These are phyloP conservation scores for Pomatostomus ruficeps DNA, from an alignment of 2,113 vertebrate species.

Conservation along the genomic window DNA sequence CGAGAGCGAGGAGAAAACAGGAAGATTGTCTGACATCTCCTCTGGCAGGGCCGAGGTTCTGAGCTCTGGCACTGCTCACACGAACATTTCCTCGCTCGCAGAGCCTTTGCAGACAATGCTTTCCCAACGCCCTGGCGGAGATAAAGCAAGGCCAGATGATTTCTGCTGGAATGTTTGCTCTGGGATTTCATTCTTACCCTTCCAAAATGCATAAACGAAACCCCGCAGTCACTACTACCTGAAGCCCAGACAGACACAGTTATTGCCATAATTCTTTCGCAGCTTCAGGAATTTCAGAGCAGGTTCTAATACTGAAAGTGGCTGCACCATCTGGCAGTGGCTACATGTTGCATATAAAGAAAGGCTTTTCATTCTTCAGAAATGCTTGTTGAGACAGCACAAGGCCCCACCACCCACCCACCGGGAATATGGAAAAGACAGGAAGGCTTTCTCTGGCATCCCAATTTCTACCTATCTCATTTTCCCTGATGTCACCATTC, in stretches of 20 bases:
- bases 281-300: neutral
- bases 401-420: neutral
- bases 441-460: neutral
- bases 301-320: neutral
- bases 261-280: neutral
- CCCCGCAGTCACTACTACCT: neutral
- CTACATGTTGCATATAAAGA: rapidly evolving
- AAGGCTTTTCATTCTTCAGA: neutral
- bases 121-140: neutral
- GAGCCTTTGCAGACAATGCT: neutral
- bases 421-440: neutral
- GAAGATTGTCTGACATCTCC: neutral
- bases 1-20: neutral
- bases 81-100: neutral
- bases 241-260: neutral
- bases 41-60: neutral
- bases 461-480: neutral
- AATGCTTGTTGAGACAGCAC: neutral
- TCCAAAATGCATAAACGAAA: neutral
- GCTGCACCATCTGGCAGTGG: neutral
- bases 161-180: neutral
- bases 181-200: neutral
- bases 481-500: neutral
- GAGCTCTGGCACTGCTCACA: neutral
- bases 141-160: neutral